Percentiles rank a stretch among this genome's conserved stretches.
phyloP scores from a whole-genome alignment of 2,888 invertebrate species.

The Philaethria dido region DNA sequence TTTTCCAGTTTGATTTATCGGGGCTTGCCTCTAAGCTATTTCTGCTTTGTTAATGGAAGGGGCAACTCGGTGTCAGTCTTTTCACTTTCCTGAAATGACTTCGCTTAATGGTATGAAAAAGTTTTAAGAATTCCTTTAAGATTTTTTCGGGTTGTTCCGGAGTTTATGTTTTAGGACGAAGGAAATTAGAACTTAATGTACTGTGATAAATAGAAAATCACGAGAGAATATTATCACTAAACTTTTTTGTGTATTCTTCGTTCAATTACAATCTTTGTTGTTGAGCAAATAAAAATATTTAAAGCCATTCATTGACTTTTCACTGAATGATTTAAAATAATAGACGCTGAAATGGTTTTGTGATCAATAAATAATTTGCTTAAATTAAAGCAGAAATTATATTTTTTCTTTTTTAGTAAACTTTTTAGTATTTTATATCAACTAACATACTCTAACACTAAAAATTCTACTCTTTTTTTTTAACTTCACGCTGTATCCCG shows the following conservation, averaged over 20 bases:
- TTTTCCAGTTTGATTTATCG: conserved; percentile 69
- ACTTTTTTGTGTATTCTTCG: neutral
- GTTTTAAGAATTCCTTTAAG: conserved; percentile 46
- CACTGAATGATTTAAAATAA: no score
- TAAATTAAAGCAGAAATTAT: no score
- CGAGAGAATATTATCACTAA: conserved; percentile 13
- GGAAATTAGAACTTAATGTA: conserved; percentile 44
- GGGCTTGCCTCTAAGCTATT: conserved; percentile 60
- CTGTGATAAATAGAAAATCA: conserved; percentile 40
- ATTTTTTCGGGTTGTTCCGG: conserved; percentile 43
- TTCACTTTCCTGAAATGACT: conserved; percentile 68
- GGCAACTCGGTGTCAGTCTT: conserved; percentile 60
- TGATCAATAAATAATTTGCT: no score
- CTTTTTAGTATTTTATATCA: no score
- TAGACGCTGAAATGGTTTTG: no score
- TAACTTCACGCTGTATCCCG: no score
- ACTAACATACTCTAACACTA: no score
- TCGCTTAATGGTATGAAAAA: conserved; percentile 54
- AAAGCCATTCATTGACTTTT: no score
- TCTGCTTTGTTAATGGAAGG: conserved; percentile 69
- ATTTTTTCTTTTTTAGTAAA: no score
- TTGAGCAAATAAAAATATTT: neutral
- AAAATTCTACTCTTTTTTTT: no score
- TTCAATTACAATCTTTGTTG: neutral
- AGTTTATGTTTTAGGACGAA: conserved; percentile 39